Evolutionary conservation across 1,140 invertebrate genomes (phyloP).

Genomic region (Zaprionus kolodkinae): DNA sequence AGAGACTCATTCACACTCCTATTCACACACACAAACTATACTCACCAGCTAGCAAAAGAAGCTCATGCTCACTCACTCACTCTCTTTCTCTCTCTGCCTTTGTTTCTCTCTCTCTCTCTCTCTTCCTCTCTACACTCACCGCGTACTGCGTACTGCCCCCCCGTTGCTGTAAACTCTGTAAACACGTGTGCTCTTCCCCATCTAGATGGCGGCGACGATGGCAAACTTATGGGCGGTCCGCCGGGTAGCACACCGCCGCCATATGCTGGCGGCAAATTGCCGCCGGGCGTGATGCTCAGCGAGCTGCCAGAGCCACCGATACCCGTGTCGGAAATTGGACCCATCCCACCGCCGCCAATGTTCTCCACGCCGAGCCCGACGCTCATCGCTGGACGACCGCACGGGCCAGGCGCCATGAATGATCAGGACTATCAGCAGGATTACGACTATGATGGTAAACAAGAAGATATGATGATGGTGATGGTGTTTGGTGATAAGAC

Average conservation of each 20-base stretch:
- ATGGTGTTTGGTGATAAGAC: background rate
- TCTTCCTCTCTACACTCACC: conserved; percentile 9
- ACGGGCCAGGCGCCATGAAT: conserved; percentile 84
- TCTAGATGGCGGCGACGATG: conserved; percentile 86
- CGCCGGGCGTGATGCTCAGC: conserved; percentile 88
- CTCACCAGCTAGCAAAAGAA: conserved; percentile 34
- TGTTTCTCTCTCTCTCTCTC: conserved; percentile 17
- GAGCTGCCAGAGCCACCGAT: conserved; percentile 96
- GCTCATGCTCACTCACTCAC: conserved; percentile 35
- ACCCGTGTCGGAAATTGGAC: conserved; percentile 95
- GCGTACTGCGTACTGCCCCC: conserved; percentile 15
- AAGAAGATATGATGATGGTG: background rate
- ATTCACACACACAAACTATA: conserved; percentile 12
- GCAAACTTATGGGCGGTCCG: conserved; percentile 84
- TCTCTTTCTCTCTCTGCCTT: conserved; percentile 29
- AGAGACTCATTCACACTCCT: conserved; percentile 6
- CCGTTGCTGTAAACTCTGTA: conserved; percentile 17
- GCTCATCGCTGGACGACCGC: conserved; percentile 86
- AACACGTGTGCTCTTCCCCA: conserved; percentile 30
- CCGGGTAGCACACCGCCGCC: conserved; percentile 86
- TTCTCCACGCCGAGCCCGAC: conserved; percentile 95
- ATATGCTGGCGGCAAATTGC: conserved; percentile 80
- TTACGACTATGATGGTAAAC: conserved; percentile 88
- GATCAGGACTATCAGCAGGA: conserved; percentile 85
- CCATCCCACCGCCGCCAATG: conserved; percentile 97